Conservation (phyloP, 1,140 invertebrate species). For the Drosophila orena region DNA sequence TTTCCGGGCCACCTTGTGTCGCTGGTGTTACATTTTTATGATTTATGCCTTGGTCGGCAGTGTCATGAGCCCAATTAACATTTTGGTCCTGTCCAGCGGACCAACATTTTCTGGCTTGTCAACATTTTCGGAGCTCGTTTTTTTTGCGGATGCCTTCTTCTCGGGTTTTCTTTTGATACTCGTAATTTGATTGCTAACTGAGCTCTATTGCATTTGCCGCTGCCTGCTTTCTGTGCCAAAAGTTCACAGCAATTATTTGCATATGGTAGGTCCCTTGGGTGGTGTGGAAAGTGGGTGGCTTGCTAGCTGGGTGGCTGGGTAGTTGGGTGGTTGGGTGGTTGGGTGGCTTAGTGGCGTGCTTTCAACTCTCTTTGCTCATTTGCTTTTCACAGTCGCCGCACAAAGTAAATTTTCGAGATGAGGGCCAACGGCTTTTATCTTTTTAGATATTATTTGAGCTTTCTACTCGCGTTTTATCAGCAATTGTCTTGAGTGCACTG, state of each 20-base stretch:
- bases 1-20: conserved; percentile 43
- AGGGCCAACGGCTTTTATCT: conserved; percentile 52
- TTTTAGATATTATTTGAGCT: conserved; percentile 39
- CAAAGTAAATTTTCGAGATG: conserved; percentile 49
- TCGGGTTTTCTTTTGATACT: conserved; percentile 47
- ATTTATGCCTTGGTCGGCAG: conserved; percentile 74
- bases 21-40: conserved; percentile 72
- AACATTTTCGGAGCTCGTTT: conserved; percentile 39
- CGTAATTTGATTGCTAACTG: conserved; percentile 71
- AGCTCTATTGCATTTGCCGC: conserved; percentile 59
- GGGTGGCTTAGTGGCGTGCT: conserved; percentile 13
- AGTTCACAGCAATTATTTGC: conserved; percentile 67
- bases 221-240: conserved; percentile 58
- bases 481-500: conserved; percentile 50
- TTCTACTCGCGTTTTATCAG: conserved; percentile 22
- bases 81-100: conserved; percentile 59
- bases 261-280: conserved; percentile 53
- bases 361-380: conserved; percentile 57
- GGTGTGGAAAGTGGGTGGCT: conserved; percentile 16
- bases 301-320: background rate
- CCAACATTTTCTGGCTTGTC: conserved; percentile 53
- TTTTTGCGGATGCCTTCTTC: conserved; percentile 39
- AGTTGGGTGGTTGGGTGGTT: background rate
- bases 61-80: conserved; percentile 82
- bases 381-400: conserved; percentile 62